Conservation (phyloP, 2,113 vertebrate species). For the Aptenodytes patagonicus region DNA sequence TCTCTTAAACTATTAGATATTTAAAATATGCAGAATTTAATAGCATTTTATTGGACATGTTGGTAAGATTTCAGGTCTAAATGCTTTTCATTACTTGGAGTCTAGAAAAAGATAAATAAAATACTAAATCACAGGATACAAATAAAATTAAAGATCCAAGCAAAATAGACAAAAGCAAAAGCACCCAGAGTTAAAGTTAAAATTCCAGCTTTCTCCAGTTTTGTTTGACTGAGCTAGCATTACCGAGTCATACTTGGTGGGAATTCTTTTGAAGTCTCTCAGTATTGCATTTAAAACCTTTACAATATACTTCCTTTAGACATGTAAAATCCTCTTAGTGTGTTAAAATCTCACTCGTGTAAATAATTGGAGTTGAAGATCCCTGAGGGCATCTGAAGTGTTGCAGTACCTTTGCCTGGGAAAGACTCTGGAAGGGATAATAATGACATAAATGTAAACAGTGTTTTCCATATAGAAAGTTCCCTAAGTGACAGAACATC, state of each 20-base stretch:
- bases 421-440: conserved; percentile 7
- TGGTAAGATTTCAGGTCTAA: background rate
- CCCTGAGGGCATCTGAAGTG: background rate
- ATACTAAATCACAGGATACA: background rate
- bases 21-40: background rate
- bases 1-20: background rate
- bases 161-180: background rate
- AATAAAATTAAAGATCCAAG: background rate
- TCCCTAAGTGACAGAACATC: background rate
- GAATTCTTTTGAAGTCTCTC: conserved; percentile 2
- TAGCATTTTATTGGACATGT: background rate
- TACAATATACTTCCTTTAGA: background rate
- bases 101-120: background rate
- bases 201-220: background rate
- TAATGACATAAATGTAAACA: background rate
- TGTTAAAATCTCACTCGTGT: background rate
- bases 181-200: background rate
- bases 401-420: background rate
- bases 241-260: background rate
- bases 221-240: background rate
- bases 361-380: conserved; percentile 9
- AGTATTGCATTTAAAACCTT: background rate
- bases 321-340: background rate
- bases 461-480: background rate
- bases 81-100: background rate